A percentile compares a stretch with the other conserved stretches of the same genome.
Conservation (phyloP, 2,113 vertebrate species). For the Upupa epops region DNA sequence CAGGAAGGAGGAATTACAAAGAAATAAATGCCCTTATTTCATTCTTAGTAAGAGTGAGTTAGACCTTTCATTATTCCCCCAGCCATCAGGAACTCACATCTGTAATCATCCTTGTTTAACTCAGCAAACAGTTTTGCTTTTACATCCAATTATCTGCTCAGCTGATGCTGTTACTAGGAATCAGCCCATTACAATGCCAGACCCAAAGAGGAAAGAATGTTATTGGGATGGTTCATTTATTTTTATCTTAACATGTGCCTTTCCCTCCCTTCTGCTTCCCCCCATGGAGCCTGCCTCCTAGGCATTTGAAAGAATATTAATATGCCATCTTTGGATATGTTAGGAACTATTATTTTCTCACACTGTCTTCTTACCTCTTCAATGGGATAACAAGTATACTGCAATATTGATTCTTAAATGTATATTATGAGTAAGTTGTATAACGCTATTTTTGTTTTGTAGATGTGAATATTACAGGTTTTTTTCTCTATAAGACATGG, state of each 20-base stretch:
- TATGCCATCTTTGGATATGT: background rate
- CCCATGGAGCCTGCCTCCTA: background rate
- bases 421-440: background rate
- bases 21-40: background rate
- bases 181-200: background rate
- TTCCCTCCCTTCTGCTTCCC: background rate
- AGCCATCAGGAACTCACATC: background rate
- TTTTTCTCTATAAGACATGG: background rate
- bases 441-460: background rate
- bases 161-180: background rate
- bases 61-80: background rate
- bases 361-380: background rate
- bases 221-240: background rate
- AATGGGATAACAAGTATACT: background rate
- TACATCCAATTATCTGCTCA: background rate
- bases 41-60: background rate
- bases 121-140: background rate
- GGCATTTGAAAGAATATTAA: no score
- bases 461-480: background rate
- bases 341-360: background rate
- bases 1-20: background rate
- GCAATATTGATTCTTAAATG: background rate
- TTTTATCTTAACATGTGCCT: background rate
- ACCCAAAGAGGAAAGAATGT: background rate
- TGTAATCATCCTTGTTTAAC: background rate